Conservation (phyloP, 2,888 invertebrate genomes). For the Galerucella nymphaeae region DNA sequence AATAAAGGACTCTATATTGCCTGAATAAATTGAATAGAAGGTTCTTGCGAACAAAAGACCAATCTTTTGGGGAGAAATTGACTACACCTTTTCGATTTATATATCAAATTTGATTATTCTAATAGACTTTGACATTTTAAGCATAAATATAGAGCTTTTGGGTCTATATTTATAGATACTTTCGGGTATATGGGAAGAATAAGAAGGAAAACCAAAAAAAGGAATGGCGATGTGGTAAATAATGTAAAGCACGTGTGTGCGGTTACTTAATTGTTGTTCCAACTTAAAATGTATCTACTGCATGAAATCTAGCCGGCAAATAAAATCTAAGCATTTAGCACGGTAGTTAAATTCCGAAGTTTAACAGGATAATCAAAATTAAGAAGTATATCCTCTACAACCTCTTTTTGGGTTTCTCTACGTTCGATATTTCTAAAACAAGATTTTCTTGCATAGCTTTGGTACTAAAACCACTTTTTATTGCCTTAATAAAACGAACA, state of each 20-base stretch:
- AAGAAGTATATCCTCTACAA: neutral
- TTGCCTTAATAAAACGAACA: constrained; percentile 35
- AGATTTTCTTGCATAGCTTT: constrained; percentile 26
- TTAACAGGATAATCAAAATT: neutral
- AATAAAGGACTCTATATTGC: too few species aligned
- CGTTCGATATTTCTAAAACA: constrained; percentile 21
- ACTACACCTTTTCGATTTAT: too few species aligned
- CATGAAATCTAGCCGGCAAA: neutral
- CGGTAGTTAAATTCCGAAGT: neutral
- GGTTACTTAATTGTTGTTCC: neutral
- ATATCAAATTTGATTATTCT: too few species aligned
- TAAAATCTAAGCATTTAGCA: constrained; percentile 7
- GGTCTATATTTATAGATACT: too few species aligned
- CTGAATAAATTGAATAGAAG: too few species aligned
- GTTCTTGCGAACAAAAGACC: too few species aligned
- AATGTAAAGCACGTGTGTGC: neutral
- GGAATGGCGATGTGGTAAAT: too few species aligned
- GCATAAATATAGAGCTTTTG: too few species aligned
- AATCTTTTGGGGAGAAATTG: too few species aligned
- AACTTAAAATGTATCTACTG: neutral
- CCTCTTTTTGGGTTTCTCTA: constrained; percentile 10
- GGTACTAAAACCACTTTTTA: constrained; percentile 21
- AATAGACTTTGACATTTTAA: too few species aligned
- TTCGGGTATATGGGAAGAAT: too few species aligned
- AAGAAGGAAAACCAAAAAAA: too few species aligned